Conservation (phyloP, 2,113 vertebrate species). For the Echinops telfairi region DNA sequence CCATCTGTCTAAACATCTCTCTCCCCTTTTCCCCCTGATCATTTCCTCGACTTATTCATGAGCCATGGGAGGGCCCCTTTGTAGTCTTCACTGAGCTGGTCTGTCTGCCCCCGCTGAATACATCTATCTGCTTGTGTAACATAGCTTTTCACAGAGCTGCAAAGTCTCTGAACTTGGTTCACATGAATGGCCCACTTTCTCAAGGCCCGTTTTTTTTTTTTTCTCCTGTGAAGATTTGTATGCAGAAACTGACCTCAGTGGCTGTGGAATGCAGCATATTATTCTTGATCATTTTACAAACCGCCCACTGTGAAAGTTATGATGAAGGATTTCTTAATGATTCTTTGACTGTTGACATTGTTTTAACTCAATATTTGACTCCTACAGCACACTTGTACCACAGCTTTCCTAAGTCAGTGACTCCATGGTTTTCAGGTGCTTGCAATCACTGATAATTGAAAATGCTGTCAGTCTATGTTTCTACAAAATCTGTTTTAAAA, state of each 20-base stretch:
- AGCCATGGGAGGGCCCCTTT: conserved; percentile 99
- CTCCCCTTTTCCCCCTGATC: conserved; percentile 95
- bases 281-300: conserved; percentile 98
- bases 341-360: conserved; percentile 95
- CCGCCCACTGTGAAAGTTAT: conserved; percentile 96
- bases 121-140: conserved; percentile 96
- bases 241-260: conserved; percentile 97
- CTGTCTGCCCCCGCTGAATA: conserved; percentile 97
- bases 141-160: conserved; percentile 93
- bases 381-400: conserved; percentile 85
- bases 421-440: conserved; percentile 83
- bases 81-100: conserved; percentile 96
- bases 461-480: conserved; percentile 79
- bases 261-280: conserved; percentile 95
- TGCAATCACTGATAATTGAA: conserved; percentile 80
- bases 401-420: conserved; percentile 82
- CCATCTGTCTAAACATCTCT: conserved; percentile 99
- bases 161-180: conserved; percentile 96
- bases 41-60: conserved; percentile 99
- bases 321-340: conserved; percentile 98
- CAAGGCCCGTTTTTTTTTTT: conserved; percentile 87
- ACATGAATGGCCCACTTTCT: conserved; percentile 96
- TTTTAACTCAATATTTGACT: conserved; percentile 95
- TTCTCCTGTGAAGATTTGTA: conserved; percentile 93
- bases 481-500: conserved; percentile 75